Conservation (phyloP, 2,797 vertebrate genomes). For the Oreortyx pictus region DNA sequence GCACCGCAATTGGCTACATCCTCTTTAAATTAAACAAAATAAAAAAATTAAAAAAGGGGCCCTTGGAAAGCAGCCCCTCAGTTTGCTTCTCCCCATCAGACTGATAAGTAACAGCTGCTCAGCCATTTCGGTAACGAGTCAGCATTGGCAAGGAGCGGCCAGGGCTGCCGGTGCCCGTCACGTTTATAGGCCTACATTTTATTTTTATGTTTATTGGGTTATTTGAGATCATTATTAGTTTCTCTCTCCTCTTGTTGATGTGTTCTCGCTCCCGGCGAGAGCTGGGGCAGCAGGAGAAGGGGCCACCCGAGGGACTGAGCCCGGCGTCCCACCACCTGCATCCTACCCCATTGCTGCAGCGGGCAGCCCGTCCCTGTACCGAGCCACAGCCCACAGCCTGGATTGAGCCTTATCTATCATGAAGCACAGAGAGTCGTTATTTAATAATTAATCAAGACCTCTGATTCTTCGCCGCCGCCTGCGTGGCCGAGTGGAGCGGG, state of each 20-base stretch:
- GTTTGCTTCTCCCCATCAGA: constrained; percentile 55
- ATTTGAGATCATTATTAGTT: constrained; percentile 75
- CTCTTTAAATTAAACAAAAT: constrained; percentile 21
- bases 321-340: not conserved
- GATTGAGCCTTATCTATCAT: constrained; percentile 78
- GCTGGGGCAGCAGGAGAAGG: not conserved
- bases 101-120: constrained; percentile 74
- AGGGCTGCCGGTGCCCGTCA: constrained; percentile 60
- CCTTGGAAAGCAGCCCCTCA: constrained; percentile 61
- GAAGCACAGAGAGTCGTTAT: constrained; percentile 75
- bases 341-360: not conserved
- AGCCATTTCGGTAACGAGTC: constrained; percentile 63
- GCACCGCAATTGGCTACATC: constrained; percentile 51
- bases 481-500: constrained; percentile 42
- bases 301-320: not conserved
- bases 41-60: not conserved
- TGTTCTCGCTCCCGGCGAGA: constrained; percentile 55
- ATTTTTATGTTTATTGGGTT: constrained; percentile 75
- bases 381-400: constrained; percentile 42
- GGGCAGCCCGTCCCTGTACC: not conserved
- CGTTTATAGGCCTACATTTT: constrained; percentile 69
- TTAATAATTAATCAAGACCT: constrained; percentile 95
- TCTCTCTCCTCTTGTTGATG: constrained; percentile 60
- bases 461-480: constrained; percentile 71
- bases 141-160: constrained; percentile 56